These are phyloP conservation scores for Melopsittacus undulatus DNA, from an alignment of 2,797 vertebrate species.

Conservation along the genomic window DNA sequence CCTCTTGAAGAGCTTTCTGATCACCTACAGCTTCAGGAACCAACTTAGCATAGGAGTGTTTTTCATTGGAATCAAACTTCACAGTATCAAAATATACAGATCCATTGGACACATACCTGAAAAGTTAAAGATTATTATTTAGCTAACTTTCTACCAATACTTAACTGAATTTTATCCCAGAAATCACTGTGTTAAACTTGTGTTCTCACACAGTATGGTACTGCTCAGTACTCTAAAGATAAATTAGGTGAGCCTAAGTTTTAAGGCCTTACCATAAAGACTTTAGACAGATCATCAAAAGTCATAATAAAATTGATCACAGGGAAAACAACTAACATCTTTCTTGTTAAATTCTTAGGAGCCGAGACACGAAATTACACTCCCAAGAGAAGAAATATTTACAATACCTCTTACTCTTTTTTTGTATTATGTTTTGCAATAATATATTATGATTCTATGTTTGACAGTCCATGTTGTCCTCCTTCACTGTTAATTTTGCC, in stretches of 20 bases:
- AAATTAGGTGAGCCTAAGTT: neutral
- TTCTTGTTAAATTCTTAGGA: neutral
- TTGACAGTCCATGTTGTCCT: neutral
- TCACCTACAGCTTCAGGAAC: slow-evolving; percentile 97
- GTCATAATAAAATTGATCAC: neutral
- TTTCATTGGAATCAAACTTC: slow-evolving; percentile 85
- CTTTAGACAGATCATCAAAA: neutral
- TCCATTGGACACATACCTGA: slow-evolving; percentile 91
- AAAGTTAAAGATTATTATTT: neutral
- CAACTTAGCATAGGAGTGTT: slow-evolving; percentile 94
- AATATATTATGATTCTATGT: neutral
- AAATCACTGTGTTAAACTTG: neutral
- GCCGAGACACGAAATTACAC: neutral
- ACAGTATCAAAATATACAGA: slow-evolving; percentile 94
- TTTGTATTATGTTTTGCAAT: neutral
- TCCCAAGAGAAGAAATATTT: neutral
- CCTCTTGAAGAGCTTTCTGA: slow-evolving; percentile 93
- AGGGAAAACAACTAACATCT: neutral
- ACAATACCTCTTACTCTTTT: neutral
- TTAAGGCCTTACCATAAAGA: neutral
- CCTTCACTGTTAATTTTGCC: neutral
- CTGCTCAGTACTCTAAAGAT: neutral
- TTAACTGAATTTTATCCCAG: neutral
- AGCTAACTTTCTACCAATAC: neutral
- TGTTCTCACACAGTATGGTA: neutral